phyloP scores from a whole-genome alignment of 2,113 vertebrate genomes.

The Carollia perspicillata region DNA sequence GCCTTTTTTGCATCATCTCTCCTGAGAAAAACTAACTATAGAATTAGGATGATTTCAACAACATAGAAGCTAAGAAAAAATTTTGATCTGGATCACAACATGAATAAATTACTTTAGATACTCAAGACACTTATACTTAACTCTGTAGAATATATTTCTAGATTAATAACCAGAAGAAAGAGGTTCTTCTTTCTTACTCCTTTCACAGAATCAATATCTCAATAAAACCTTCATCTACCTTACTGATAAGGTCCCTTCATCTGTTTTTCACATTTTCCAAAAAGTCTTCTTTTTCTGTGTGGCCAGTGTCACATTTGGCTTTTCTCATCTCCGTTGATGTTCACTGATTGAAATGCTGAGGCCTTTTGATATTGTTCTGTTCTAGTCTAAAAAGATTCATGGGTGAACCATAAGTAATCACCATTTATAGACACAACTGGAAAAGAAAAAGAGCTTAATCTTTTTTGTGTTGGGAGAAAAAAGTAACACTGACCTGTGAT shows the following conservation, averaged over 20 bases:
- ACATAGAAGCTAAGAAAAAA: not conserved
- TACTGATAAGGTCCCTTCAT: not conserved
- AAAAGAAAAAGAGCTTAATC: not conserved
- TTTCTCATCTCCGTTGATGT: not conserved
- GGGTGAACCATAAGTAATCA: not conserved
- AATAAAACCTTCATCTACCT: not conserved
- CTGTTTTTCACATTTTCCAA: not conserved
- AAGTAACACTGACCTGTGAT: not conserved
- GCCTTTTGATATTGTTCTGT: not conserved
- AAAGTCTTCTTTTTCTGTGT: fast-evolving
- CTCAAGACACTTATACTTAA: not conserved
- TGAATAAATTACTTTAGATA: not conserved
- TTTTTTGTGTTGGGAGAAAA: not conserved
- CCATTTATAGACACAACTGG: not conserved
- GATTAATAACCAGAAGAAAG: slow-evolving; percentile 46
- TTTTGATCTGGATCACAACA: not conserved
- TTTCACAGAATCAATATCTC: not conserved
- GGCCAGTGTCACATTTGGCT: not conserved
- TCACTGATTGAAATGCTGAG: not conserved
- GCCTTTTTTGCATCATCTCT: not conserved
- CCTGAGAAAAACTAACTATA: not conserved
- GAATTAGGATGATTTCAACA: not conserved
- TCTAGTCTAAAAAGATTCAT: not conserved
- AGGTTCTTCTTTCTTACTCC: not conserved
- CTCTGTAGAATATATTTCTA: slow-evolving; percentile 1